Base-by-base conservation (phyloP, 2,113 vertebrate species). In the Toxotes chatareus region DNA sequence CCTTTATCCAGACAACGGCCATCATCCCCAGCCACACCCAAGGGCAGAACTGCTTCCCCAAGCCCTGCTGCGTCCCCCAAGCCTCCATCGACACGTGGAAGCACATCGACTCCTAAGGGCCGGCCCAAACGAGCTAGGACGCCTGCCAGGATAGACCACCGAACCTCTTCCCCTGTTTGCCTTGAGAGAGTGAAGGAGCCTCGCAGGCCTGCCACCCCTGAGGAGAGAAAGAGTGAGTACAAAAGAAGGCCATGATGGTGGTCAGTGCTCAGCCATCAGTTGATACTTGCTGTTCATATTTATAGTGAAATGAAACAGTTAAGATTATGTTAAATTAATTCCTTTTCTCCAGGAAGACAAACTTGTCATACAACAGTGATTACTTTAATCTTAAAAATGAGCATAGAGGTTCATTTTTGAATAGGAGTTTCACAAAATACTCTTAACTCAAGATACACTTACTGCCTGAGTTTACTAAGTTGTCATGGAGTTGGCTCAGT, bases 1-100 rank as follows among this genome's bases (percentile, higher is more conserved):
- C 95, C 96, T 0, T 90, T 96, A 61, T 94, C 94, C 19, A 97
- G 96, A 93, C 95, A 94, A 63, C 95, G 95, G 61, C 94, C 96
- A 0, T 93, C 95, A 0, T 98, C 97, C 23, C 96, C 98, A 1
- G 95, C 95, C 56, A 90, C 93, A 1, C 92, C 94, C 14, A 97
- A 94, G 65, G 95, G 92, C 32, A 94, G 96, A 68, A 93, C 95
- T 0, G 92, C 96, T 0, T 97, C 96, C 7, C 96, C 96, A 16
- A 96, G 95, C 83, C 96, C 91, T 7, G 95, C 91, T 9, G 82
- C 80, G 6, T 94, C 97, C 19, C 96, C 97, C 10, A 93, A 64
- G 75, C 95, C 95, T 0, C 92, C 95, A 5, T 91, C 96, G 34
- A 89, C 95, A 21, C 95, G 94, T 38, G 92, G 94, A 12, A 77